Conservation (phyloP, 2,797 vertebrate species). For the Rhinella marina region DNA sequence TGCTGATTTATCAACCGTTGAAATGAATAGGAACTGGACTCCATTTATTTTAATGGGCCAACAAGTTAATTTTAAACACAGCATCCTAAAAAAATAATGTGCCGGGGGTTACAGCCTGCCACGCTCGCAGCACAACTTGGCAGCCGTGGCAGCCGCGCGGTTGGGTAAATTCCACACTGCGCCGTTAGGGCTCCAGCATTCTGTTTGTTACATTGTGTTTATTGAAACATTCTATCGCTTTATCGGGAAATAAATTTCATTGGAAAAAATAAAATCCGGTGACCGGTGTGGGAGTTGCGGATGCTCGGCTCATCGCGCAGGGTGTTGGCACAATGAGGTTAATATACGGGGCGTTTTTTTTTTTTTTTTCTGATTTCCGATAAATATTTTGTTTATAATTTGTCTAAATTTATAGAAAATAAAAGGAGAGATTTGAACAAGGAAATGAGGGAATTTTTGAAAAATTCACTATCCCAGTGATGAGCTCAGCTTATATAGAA, state of each 20-base stretch:
- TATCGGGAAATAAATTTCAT: constrained; percentile 21
- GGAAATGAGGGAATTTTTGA: background rate
- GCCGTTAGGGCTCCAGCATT: background rate
- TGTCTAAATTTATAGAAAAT: too few species aligned
- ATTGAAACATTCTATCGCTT: constrained; percentile 15
- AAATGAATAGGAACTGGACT: constrained; percentile 56
- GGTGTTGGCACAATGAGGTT: background rate
- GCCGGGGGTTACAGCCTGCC: constrained; percentile 1
- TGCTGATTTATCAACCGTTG: constrained; percentile 58
- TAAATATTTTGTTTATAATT: background rate
- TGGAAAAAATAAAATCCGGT: constrained; percentile 5
- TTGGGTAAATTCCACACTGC: background rate
- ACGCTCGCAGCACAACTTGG: constrained; percentile 17
- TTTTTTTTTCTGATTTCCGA: background rate
- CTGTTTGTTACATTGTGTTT: background rate
- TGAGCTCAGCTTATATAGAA: background rate
- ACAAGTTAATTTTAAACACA: constrained; percentile 61
- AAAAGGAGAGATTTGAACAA: background rate
- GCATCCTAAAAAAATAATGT: constrained; percentile 51
- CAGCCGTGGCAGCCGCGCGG: background rate
- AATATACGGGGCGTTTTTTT: background rate
- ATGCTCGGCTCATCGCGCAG: background rate
- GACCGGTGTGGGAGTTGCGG: background rate
- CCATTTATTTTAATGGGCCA: constrained; percentile 61
- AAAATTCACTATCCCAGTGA: background rate